Base-by-base conservation (phyloP, 2,797 vertebrate genomes). In the Amphiprion clarkii region DNA sequence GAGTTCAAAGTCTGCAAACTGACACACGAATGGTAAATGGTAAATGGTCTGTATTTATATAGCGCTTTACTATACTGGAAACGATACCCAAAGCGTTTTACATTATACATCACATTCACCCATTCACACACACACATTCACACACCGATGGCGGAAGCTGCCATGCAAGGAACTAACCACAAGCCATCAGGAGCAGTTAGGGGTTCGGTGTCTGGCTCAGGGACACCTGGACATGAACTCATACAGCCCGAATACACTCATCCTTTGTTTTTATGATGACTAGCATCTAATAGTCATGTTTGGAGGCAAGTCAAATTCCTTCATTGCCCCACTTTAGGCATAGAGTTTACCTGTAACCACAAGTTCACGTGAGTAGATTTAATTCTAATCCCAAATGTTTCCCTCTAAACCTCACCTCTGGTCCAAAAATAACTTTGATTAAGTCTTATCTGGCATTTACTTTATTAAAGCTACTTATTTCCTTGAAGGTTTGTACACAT, bases 1-100 rank as follows among this genome's bases (percentile, higher is more conserved):
- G 31, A 72, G 60, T 67, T 81, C 65, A 78, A 78, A 62, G 90
- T 81, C 84, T 62, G 31, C 40, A 40, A 44, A 53, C 6, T 40
- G 23, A 64, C 53, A 61, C 10, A 14, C 2, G 6, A 12, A n/a
- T n/a, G n/a, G n/a, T n/a, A n/a, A n/a, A n/a, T n/a, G n/a, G n/a
- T n/a, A n/a, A n/a, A n/a, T n/a, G n/a, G n/a, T n/a, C n/a, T n/a
- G n/a, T n/a, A n/a, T n/a, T n/a, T n/a, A n/a, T n/a, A n/a, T n/a
- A n/a, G n/a, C n/a, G n/a, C n/a, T n/a, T n/a, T n/a, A n/a, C n/a
- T n/a, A n/a, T n/a, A n/a, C n/a, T n/a, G n/a, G n/a, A n/a, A n/a
- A n/a, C n/a, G n/a, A n/a, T n/a, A n/a, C n/a, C n/a, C n/a, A n/a
- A n/a, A n/a, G n/a, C n/a, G n/a, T n/a, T n/a, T n/a, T n/a, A n/a